Conservation (phyloP, 2,113 vertebrate species). For the Dicentrarchus labrax region DNA sequence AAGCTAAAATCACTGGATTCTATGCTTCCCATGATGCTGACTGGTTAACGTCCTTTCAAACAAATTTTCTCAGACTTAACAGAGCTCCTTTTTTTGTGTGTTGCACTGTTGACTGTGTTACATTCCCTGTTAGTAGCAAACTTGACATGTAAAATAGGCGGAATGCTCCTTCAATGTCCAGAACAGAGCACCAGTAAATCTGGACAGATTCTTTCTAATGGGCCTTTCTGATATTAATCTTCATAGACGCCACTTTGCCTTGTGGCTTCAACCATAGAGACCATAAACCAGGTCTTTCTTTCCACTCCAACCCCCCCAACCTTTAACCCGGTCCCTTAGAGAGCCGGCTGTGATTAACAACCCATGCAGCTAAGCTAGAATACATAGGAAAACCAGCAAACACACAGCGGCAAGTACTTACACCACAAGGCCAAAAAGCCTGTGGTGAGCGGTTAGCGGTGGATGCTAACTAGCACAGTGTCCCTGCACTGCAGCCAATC, state of each 20-base stretch:
- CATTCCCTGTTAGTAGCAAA: neutral
- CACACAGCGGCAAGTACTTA: constrained; percentile 38
- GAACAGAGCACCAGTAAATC: neutral
- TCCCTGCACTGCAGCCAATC: constrained; percentile 27
- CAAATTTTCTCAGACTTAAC: neutral
- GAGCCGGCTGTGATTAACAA: constrained; percentile 47
- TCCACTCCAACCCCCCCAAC: constrained; percentile 8
- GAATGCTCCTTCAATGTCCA: constrained; percentile 24
- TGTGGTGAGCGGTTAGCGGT: constrained; percentile 49
- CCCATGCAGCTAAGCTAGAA: constrained; percentile 40
- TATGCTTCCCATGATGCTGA: constrained; percentile 19
- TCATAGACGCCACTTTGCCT: constrained; percentile 30
- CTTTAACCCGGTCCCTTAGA: constrained; percentile 15
- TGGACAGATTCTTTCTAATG: neutral
- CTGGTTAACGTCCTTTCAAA: neutral
- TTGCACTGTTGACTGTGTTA: too few relatives aligned
- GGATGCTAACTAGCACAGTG: constrained; percentile 43
- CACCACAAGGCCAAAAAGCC: constrained; percentile 34
- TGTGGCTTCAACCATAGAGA: constrained; percentile 39
- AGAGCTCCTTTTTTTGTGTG: too few relatives aligned
- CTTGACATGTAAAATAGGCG: constrained; percentile 20
- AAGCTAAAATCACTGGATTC: neutral
- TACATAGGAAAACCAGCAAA: constrained; percentile 32
- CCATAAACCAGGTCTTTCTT: constrained; percentile 38
- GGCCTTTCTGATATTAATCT: constrained; percentile 38